Conservation (phyloP, 2,888 invertebrate genomes). For the Eustalomyia histrio region DNA sequence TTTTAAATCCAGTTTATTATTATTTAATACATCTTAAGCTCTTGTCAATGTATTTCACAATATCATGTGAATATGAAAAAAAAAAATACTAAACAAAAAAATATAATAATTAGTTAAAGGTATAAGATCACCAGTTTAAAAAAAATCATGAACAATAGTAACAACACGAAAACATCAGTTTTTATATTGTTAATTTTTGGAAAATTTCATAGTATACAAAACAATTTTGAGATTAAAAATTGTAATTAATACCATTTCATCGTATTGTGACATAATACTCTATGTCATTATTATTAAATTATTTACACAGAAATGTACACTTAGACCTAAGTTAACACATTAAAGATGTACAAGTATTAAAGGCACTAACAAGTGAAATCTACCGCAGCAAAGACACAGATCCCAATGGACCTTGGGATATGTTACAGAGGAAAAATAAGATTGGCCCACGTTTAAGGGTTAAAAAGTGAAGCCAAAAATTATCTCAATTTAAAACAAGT, state of each 20-base stretch:
- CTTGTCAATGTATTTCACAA: slow-evolving; percentile 40
- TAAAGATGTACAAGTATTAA: not conserved
- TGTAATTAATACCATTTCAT: slow-evolving; percentile 42
- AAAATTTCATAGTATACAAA: slow-evolving; percentile 7
- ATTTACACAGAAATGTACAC: not conserved
- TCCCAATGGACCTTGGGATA: no score
- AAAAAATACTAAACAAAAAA: no score
- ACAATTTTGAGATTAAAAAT: not conserved
- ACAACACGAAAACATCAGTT: slow-evolving; percentile 16
- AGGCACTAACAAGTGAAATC: no score
- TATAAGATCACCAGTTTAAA: slow-evolving; percentile 6
- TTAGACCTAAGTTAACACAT: slow-evolving; percentile 19
- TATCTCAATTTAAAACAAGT: no score
- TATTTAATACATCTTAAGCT: not conserved
- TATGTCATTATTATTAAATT: slow-evolving; percentile 17
- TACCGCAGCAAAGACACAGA: no score
- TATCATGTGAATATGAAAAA: slow-evolving; percentile 39
- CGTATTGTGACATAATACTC: slow-evolving; percentile 46
- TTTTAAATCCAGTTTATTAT: not conserved
- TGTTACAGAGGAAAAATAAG: no score
- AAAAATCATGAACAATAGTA: slow-evolving; percentile 19
- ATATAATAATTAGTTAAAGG: slow-evolving; percentile 1
- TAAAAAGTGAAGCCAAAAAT: no score
- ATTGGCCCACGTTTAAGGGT: no score
- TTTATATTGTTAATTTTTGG: not conserved